Percentiles rank a stretch among this genome's conserved stretches.
Conservation (phyloP, 92 coral and sea anemone genomes). For the Micromussa lordhowensis region DNA sequence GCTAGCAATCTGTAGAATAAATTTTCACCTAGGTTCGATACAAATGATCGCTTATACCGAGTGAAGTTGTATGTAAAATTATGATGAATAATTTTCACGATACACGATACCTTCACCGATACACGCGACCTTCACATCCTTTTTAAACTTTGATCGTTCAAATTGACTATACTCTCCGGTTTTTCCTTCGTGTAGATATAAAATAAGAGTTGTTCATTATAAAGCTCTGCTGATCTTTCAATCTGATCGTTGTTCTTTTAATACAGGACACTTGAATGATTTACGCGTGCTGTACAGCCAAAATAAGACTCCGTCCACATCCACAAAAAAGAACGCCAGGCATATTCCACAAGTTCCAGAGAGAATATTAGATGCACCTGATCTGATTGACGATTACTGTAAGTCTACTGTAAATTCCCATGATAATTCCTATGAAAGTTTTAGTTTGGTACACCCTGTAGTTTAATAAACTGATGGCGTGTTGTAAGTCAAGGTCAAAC, state of each 20-base stretch:
- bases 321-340: slow-evolving; percentile 91
- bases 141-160: not conserved
- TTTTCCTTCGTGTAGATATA: not conserved
- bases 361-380: slow-evolving; percentile 98
- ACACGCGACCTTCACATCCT: too few species aligned
- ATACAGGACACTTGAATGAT: slow-evolving; percentile 90
- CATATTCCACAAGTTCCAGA: slow-evolving; percentile 94
- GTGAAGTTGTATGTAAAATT: not conserved
- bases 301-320: slow-evolving; percentile 86
- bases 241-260: slow-evolving; percentile 11
- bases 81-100: too few species aligned
- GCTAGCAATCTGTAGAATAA: not conserved
- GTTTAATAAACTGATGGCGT: not conserved
- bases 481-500: not conserved
- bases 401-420: slow-evolving; percentile 27
- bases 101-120: too few species aligned
- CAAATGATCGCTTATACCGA: too few species aligned
- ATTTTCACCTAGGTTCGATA: not conserved
- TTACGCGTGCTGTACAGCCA: slow-evolving; percentile 95
- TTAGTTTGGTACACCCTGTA: not conserved
- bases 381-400: slow-evolving; percentile 98
- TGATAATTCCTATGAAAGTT: not conserved
- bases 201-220: not conserved
- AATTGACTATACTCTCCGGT: not conserved
- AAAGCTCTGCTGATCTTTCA: not conserved